Base-by-base conservation (phyloP, 2,113 vertebrate genomes). In the Malurus melanocephalus region DNA sequence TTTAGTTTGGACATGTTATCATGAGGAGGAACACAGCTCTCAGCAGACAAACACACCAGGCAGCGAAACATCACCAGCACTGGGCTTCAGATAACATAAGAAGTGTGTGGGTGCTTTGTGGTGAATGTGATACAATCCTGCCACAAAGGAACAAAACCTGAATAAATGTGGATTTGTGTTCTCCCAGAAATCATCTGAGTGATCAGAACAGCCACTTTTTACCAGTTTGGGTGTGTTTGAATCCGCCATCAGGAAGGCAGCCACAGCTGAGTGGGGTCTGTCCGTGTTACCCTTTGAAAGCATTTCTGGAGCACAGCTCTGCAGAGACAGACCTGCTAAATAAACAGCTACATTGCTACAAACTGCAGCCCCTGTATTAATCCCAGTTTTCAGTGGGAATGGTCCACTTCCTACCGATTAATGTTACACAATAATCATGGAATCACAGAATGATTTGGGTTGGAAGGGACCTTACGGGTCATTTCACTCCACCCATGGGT, bases 1-100 rank as follows among this genome's bases (percentile, higher is more conserved):
- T 48, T 16, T 38, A 2, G 19, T 42, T 55, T 17, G 26, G 53
- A 45, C 2, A 0, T 0, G 0, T 33, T 17, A 4, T 42, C 20
- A 0, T 35, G 35, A 35, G 35, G 69, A 42, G 17, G 17, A 59
- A 13, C 6, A 9, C 13, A 27, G 28, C 16, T 60, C 55, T n/a
- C n/a, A 11, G 28, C 19, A 35, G 14, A 11, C 27, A 64, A 22
- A 68, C 5, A 10, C 2, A 5, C 3, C 48, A 16, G 24, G 26
- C 38, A 32, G n/a, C 40, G 27, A 42, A 66, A 24, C 16, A 3
- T 6, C 3, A 4, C 28, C 10, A 13, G n/a, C 6, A 5, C n/a
- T 10, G 35, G 49, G 7, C n/a, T 33, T 7, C 14, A 27, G 33
- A 49, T 16, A 38, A 33, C 24, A 8, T 8, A 13, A 12, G 3